A percentile compares a stretch with the other conserved stretches of the same genome.
Evolutionary conservation across 1,140 invertebrate genomes (phyloP).

Genomic region (Phymorhynchus buccinoides): DNA sequence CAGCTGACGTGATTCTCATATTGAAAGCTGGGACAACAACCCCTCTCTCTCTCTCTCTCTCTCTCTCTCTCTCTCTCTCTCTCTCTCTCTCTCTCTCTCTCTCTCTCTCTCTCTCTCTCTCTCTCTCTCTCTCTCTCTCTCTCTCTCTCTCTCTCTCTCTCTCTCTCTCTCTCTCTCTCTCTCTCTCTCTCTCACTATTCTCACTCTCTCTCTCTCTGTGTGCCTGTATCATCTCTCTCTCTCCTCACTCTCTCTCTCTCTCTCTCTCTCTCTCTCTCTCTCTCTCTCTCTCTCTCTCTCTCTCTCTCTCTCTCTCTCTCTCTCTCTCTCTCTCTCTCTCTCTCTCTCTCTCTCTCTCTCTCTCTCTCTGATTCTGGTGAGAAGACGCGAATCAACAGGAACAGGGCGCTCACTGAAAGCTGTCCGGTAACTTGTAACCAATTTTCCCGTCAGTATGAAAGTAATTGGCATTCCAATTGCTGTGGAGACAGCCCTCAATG

Average conservation of each 20-base stretch:
- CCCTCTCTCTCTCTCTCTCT: background rate
- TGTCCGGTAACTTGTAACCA: too few relatives aligned
- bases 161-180: background rate
- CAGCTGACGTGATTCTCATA: too few relatives aligned
- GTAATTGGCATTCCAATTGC: too few relatives aligned
- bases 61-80: conserved; percentile 1
- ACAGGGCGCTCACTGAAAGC: too few relatives aligned
- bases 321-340: background rate
- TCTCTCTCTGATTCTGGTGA: background rate
- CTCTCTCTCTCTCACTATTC: background rate
- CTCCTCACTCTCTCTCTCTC: background rate
- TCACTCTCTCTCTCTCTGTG: background rate
- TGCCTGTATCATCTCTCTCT: background rate
- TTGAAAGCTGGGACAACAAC: background rate
- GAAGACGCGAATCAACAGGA: too few relatives aligned
- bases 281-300: conserved; percentile 19
- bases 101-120: background rate
- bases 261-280: background rate
- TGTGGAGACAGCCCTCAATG: too few relatives aligned
- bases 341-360: background rate
- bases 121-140: background rate
- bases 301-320: background rate
- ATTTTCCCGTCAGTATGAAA: too few relatives aligned
- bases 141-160: background rate
- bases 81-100: background rate